Percentiles rank a stretch among this genome's conserved stretches.
Conservation (phyloP, 2,888 invertebrate genomes). For the Papilio protenor region DNA sequence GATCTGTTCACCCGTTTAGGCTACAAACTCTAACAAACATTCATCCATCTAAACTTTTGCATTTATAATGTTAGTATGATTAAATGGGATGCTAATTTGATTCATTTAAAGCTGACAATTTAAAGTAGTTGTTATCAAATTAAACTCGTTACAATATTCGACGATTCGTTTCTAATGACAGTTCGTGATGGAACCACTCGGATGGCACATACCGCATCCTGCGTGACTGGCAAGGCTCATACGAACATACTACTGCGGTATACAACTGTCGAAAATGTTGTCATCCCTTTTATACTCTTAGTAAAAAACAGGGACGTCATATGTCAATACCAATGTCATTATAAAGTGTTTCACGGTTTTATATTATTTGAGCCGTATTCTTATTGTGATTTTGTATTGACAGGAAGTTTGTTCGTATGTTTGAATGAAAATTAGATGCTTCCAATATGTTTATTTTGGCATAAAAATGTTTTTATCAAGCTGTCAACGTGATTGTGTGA, state of each 20-base stretch:
- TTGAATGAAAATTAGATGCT: conserved; percentile 3
- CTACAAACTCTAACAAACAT: too few relatives aligned
- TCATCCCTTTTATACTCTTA: too few relatives aligned
- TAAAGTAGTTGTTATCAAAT: neutral
- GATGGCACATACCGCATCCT: conserved; percentile 21
- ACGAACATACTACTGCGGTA: neutral
- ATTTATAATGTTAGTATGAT: too few relatives aligned
- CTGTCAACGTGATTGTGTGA: neutral
- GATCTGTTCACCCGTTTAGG: too few relatives aligned
- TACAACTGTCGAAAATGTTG: neutral
- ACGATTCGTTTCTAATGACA: conserved; percentile 25
- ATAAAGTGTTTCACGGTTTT: neutral
- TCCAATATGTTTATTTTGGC: neutral
- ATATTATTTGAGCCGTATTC: neutral
- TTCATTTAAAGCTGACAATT: neutral
- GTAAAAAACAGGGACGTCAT: neutral
- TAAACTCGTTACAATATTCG: conserved; percentile 24
- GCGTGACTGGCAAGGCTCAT: conserved; percentile 24
- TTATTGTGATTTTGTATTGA: neutral
- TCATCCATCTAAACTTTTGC: too few relatives aligned
- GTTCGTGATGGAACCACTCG: conserved; percentile 11
- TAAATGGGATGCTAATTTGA: neutral
- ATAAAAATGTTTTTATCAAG: neutral
- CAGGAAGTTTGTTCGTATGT: neutral
- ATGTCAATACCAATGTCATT: neutral